Percentiles rank a stretch among this genome's conserved stretches.
Conservation (phyloP, 2,797 vertebrate genomes). For the Leuciscus waleckii region DNA sequence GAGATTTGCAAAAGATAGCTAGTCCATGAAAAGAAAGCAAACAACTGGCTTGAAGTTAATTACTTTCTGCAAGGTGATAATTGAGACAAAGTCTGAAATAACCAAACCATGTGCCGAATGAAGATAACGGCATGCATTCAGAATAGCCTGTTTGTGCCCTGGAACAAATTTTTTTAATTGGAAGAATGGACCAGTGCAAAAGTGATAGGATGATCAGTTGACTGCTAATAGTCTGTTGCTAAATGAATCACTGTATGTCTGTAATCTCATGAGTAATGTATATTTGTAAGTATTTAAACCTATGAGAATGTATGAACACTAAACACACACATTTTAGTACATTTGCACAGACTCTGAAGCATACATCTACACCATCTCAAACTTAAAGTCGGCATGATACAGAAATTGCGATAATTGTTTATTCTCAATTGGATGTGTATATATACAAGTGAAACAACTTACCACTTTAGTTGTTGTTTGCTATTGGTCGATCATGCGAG, state of each 20-base stretch:
- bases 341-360: background rate
- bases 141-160: background rate
- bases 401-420: background rate
- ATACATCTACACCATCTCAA: background rate
- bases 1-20: constrained; percentile 35
- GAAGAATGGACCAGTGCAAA: background rate
- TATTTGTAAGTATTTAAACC: background rate
- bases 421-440: background rate
- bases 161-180: background rate
- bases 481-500: too few relatives aligned
- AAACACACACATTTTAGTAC: background rate
- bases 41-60: constrained; percentile 51
- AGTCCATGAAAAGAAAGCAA: constrained; percentile 48
- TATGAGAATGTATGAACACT: background rate
- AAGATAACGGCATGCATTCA: constrained; percentile 45
- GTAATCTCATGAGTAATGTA: background rate
- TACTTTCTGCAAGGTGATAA: constrained; percentile 54
- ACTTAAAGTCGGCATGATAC: background rate
- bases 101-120: constrained; percentile 13
- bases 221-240: background rate
- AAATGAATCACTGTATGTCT: background rate
- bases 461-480: too few relatives aligned
- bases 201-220: background rate
- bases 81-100: constrained; percentile 47
- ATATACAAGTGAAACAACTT: too few relatives aligned